phyloP scores from a whole-genome alignment of 2,113 vertebrate species.

The Procavia capensis region DNA sequence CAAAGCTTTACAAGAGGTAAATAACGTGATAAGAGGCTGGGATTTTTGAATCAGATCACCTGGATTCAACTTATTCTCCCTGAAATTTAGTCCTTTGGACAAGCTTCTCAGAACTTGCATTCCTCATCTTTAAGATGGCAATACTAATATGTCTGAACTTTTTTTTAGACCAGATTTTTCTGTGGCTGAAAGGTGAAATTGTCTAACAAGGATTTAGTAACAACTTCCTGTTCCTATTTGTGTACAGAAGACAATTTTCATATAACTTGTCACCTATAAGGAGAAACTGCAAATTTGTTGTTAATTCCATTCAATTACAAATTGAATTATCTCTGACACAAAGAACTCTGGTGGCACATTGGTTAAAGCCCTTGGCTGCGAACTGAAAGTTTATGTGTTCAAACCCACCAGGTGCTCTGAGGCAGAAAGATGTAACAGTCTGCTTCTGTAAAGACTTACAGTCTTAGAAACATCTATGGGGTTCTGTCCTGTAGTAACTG shows the following conservation, averaged over 20 bases:
- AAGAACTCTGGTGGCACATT: too few relatives aligned
- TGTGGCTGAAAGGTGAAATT: neutral
- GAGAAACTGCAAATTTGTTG: neutral
- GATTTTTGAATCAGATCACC: neutral
- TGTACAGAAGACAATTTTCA: neutral
- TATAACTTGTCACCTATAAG: neutral
- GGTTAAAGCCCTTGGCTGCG: too few relatives aligned
- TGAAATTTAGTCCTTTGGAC: neutral
- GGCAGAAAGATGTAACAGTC: too few relatives aligned
- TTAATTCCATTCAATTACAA: neutral
- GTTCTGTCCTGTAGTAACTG: too few relatives aligned
- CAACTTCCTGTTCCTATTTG: neutral
- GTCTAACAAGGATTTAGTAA: neutral
- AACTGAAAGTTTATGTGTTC: too few relatives aligned
- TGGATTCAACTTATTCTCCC: neutral
- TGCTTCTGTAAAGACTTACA: too few relatives aligned
- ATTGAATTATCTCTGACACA: neutral
- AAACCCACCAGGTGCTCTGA: too few relatives aligned
- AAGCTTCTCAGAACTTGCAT: neutral
- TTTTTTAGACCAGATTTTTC: neutral
- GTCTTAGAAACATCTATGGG: too few relatives aligned
- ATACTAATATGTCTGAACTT: neutral
- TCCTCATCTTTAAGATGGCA: neutral
- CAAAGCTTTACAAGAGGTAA: neutral
- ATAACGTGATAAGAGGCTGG: neutral